These are phyloP conservation scores for Onychomys arenicola DNA, from an alignment of 2,797 vertebrate genomes.

Conservation along the genomic window DNA sequence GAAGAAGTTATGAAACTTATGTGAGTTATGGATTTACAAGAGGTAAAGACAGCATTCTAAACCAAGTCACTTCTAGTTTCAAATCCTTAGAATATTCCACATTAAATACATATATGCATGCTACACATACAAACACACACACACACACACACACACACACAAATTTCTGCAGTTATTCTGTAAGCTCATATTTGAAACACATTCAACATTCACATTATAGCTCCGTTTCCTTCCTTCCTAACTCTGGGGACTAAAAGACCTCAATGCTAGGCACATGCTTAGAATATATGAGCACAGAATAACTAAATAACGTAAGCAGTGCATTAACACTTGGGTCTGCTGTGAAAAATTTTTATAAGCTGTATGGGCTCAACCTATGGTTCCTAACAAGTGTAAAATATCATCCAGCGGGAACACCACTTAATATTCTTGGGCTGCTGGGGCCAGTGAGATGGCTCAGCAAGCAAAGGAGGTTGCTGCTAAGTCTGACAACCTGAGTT, in stretches of 20 bases:
- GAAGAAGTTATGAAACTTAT: neutral
- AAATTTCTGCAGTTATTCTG: neutral
- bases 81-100: neutral
- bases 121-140: neutral
- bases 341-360: conserved; percentile 1
- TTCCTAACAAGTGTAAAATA: conserved; percentile 18
- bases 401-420: neutral
- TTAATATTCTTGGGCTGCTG: neutral
- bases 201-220: neutral
- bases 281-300: neutral
- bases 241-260: neutral
- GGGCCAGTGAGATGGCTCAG: neutral
- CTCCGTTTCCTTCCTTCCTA: neutral
- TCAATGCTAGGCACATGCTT: neutral
- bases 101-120: neutral
- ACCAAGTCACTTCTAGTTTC: neutral
- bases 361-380: neutral
- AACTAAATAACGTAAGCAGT: neutral
- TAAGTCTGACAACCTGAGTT: neutral
- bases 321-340: neutral
- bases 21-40: neutral
- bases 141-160: neutral
- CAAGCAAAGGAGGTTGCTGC: neutral
- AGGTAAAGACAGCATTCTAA: neutral
- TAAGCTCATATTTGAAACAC: neutral